These are phyloP conservation scores for Chrysopilus asiliformis DNA, from an alignment of 2,888 invertebrate genomes.

Conservation along the genomic window DNA sequence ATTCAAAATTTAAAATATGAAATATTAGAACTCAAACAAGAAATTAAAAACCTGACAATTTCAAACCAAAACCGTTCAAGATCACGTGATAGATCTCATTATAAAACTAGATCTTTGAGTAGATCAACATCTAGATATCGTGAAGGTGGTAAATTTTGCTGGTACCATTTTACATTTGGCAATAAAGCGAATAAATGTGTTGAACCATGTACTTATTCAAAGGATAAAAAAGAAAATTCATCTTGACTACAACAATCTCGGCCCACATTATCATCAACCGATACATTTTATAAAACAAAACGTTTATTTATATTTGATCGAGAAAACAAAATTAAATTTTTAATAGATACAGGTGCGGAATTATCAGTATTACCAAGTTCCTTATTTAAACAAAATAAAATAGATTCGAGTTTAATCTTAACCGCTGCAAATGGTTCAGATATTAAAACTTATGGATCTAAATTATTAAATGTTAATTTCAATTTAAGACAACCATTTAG, in stretches of 20 bases:
- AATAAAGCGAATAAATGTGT: neutral
- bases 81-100: too few relatives aligned
- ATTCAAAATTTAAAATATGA: too few relatives aligned
- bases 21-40: too few relatives aligned
- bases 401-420: neutral
- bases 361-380: neutral
- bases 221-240: too few relatives aligned
- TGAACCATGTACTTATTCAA: constrained; percentile 1
- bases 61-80: too few relatives aligned
- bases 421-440: constrained; percentile 1
- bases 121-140: too few relatives aligned
- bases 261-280: neutral
- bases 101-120: too few relatives aligned
- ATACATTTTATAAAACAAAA: neutral
- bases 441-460: constrained; percentile 2
- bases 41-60: too few relatives aligned
- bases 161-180: neutral
- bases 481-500: neutral
- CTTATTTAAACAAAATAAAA: neutral
- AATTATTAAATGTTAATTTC: too few relatives aligned
- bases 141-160: too few relatives aligned
- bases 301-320: neutral
- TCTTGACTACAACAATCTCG: neutral
- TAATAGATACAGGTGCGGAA: neutral
- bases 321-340: neutral